Conservation (phyloP, 92 coral and sea anemone genomes). For the Nematostella vectensis region DNA sequence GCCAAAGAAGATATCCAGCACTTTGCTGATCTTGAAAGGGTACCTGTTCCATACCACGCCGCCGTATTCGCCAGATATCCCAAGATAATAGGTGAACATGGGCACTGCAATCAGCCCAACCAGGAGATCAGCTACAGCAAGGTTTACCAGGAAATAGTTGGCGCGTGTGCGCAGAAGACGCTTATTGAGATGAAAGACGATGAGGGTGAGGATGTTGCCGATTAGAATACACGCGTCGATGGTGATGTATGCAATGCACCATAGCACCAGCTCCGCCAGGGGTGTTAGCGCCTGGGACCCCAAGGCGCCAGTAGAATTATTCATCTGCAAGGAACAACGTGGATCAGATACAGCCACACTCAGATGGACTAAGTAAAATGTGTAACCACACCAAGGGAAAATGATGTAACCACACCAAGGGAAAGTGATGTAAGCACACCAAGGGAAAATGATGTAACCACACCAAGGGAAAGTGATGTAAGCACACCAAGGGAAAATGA, state of each 20-base stretch:
- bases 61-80: conserved; percentile 44
- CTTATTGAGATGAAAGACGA: conserved; percentile 61
- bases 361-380: too few species aligned
- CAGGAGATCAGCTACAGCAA: conserved; percentile 69
- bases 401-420: too few species aligned
- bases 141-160: conserved; percentile 68
- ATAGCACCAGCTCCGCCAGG: conserved; percentile 41
- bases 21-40: conserved; percentile 36
- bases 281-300: conserved; percentile 17
- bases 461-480: too few species aligned
- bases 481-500: too few species aligned
- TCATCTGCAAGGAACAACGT: conserved; percentile 49
- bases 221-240: conserved; percentile 56
- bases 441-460: too few species aligned
- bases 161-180: conserved; percentile 72
- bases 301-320: conserved; percentile 35
- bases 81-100: conserved; percentile 51
- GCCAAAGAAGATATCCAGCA: conserved; percentile 66
- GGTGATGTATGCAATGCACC: conserved; percentile 57
- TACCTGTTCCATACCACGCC: conserved; percentile 19
- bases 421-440: too few species aligned
- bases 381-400: too few species aligned
- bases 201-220: conserved; percentile 66
- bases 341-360: too few species aligned
- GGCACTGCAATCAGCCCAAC: conserved; percentile 76